Evolutionary conservation across 2,113 vertebrate species (phyloP).

Genomic region (Heloderma charlesbogerti): DNA sequence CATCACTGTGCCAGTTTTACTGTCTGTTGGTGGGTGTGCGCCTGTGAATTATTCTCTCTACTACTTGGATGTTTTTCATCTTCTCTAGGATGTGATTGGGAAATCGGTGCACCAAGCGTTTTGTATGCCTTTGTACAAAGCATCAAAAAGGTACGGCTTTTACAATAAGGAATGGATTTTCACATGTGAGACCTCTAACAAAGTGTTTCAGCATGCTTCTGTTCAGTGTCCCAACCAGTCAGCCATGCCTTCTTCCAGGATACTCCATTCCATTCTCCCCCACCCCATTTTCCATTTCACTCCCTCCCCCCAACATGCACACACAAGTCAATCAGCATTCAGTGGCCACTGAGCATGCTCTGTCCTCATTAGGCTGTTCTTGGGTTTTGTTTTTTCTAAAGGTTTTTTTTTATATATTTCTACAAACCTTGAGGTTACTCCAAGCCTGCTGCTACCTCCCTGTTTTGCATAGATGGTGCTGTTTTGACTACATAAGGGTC

Average conservation of each 20-base stretch:
- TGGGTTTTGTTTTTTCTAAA: background rate
- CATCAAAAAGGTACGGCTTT: constrained; percentile 83
- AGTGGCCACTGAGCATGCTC: too few species aligned
- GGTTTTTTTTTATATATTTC: background rate
- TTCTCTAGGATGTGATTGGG: constrained; percentile 87
- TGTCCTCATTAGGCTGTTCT: background rate
- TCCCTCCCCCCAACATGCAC: background rate
- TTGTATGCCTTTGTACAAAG: constrained; percentile 86
- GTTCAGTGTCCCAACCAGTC: background rate
- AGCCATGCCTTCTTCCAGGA: background rate
- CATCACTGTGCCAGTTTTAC: too few species aligned
- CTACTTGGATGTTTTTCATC: constrained; percentile 41
- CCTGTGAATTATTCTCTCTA: constrained; percentile 7
- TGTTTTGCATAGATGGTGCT: background rate
- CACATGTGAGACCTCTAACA: background rate
- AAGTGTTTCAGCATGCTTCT: background rate
- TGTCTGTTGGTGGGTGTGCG: background rate
- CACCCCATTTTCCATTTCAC: background rate
- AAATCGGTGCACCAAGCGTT: constrained; percentile 88
- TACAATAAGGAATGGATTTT: background rate
- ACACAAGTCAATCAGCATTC: background rate
- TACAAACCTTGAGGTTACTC: background rate
- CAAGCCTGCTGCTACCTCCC: background rate
- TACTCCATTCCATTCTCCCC: background rate
- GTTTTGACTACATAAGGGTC: background rate